Base-by-base conservation (phyloP, 2,888 invertebrate species). In the Herminia tarsipennalis region DNA sequence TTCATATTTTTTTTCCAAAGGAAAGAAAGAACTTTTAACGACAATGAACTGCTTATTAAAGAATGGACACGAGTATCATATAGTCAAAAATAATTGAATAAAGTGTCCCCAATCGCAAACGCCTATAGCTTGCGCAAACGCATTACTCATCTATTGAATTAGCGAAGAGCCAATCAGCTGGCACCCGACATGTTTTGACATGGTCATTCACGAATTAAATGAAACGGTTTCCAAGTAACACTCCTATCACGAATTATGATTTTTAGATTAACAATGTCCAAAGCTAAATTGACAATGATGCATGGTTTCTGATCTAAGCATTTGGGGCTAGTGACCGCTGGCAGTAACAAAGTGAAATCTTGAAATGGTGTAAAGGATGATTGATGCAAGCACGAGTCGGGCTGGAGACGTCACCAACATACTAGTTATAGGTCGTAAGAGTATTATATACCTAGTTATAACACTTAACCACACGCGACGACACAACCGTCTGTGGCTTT, bases 61-160 rank as follows among this genome's bases (percentile, higher is more conserved):
- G n/a, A n/a, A n/a, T n/a, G n/a, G n/a, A n/a, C n/a, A n/a, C n/a
- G n/a, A n/a, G n/a, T n/a, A 8, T 9, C 4, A 13, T 1, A 21
- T 21, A 35, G 8, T 10, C 8, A 35, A 10, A 35, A 35, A 17
- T 17, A 10, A n/a, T n/a, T n/a, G n/a, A n/a, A n/a, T n/a, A n/a
- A n/a, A n/a, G 8, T 16, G 10, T 12, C 28, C 18, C 5, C 1
- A 28, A 0, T 17, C 59, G 52, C 49, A 2, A 1, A 22, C 22
- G 50, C 34, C 8, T 39, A 0, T 47, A 20, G 1, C 9, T 33
- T 49, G 40, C 24, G 21, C 35, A 41, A 2, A 5, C 9, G 10
- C 25, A 40, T 50, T 44, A 50, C 35, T 60, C 55, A 57, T 57
- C 34, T 38, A 27, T 48, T 47, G 50, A 65, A 47, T 65, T 53